phyloP scores from a whole-genome alignment of 2,888 invertebrate species.

The Caenorhabditis uteleia region DNA sequence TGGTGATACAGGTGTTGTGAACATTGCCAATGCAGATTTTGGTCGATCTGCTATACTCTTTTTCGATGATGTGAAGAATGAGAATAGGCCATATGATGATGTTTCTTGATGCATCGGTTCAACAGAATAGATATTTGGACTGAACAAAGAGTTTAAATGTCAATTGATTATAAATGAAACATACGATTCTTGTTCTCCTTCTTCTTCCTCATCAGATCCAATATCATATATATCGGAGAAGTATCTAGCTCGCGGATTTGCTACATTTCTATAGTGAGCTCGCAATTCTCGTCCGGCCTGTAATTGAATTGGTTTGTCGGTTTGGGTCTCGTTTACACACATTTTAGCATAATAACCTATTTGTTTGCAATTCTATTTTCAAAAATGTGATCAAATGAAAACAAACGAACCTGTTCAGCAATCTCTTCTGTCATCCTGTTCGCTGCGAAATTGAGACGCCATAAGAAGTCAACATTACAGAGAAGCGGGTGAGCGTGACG shows the following conservation, averaged over 20 bases:
- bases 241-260: conserved; percentile 65
- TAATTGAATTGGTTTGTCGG: conserved; percentile 25
- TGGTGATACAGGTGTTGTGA: conserved; percentile 29
- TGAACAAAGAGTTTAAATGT: conserved; percentile 5
- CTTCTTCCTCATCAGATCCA: conserved; percentile 22
- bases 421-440: conserved; percentile 64
- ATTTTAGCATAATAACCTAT: no score
- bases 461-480: conserved; percentile 61
- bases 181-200: conserved; percentile 24
- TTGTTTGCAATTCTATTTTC: neutral
- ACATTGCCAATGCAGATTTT: conserved; percentile 39
- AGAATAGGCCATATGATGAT: conserved; percentile 44
- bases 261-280: conserved; percentile 38
- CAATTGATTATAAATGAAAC: neutral
- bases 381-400: neutral
- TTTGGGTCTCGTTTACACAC: conserved; percentile 6
- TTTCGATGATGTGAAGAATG: conserved; percentile 40
- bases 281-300: conserved; percentile 52
- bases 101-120: conserved; percentile 30
- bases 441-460: conserved; percentile 65
- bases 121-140: no score
- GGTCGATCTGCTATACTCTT: conserved; percentile 39
- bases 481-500: conserved; percentile 45
- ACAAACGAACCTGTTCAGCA: conserved; percentile 56
- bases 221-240: conserved; percentile 57